Conservation (phyloP, 2,888 invertebrate species). For the Sinotaia quadrata region DNA sequence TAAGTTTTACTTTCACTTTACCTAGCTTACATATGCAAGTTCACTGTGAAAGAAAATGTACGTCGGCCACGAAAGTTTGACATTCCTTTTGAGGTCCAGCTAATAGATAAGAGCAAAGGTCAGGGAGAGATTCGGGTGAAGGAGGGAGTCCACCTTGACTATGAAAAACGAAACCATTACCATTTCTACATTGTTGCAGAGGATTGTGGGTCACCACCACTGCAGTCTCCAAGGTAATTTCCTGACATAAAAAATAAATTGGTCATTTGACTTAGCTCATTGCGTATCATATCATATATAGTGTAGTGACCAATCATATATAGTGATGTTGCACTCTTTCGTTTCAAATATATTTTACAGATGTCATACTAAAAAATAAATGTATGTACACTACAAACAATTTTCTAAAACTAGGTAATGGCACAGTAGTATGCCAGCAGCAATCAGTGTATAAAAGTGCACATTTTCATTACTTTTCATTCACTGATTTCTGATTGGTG, state of each 20-base stretch:
- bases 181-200: conserved; percentile 96
- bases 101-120: conserved; percentile 60
- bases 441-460: no score
- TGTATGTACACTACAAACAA: no score
- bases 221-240: conserved; percentile 45
- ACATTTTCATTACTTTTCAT: no score
- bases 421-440: no score
- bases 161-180: conserved; percentile 93
- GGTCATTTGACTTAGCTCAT: no score
- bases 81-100: conserved; percentile 64
- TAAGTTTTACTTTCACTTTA: not conserved
- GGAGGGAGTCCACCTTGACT: conserved; percentile 80
- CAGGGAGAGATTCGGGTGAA: conserved; percentile 61
- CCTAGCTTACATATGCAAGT: conserved; percentile 65
- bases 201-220: conserved; percentile 78
- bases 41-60: conserved; percentile 51
- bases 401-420: no score
- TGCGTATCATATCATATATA: no score
- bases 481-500: no score
- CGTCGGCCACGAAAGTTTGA: conserved; percentile 35
- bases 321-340: not conserved
- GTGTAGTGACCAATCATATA: not conserved
- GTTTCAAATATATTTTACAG: not conserved
- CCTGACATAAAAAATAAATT: not conserved
- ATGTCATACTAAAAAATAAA: not conserved